These are phyloP conservation scores for Zaprionus taronus DNA, from an alignment of 1,140 invertebrate species.

Conservation along the genomic window DNA sequence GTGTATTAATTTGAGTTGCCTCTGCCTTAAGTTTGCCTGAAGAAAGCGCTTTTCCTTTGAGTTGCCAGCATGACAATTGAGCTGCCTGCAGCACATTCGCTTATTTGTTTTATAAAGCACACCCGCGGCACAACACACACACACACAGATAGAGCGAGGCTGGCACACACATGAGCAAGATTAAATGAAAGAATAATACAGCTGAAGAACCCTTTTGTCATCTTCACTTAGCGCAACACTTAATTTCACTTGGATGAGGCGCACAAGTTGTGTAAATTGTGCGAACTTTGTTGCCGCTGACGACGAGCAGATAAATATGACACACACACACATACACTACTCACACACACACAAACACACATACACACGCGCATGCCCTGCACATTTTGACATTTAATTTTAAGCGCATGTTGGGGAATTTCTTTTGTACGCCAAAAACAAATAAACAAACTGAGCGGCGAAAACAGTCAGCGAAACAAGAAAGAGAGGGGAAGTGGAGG, in stretches of 20 bases:
- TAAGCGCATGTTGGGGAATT: slow-evolving; percentile 83
- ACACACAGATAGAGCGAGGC: slow-evolving; percentile 6
- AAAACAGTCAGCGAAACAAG: slow-evolving; percentile 50
- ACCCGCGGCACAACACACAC: slow-evolving; percentile 61
- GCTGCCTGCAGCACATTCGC: slow-evolving; percentile 64
- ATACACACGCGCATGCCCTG: slow-evolving; percentile 13
- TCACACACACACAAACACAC: slow-evolving; percentile 30
- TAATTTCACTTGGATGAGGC: slow-evolving; percentile 78
- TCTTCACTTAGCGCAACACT: slow-evolving; percentile 82
- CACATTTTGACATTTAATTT: slow-evolving; percentile 82
- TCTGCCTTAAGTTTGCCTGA: slow-evolving; percentile 29
- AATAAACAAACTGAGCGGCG: slow-evolving; percentile 77
- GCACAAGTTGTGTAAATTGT: slow-evolving; percentile 80
- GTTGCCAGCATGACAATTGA: slow-evolving; percentile 68
- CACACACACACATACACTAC: slow-evolving; percentile 49
- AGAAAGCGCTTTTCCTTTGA: slow-evolving; percentile 52
- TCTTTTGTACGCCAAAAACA: slow-evolving; percentile 80
- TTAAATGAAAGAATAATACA: slow-evolving; percentile 82
- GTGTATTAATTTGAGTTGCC: slow-evolving; percentile 18
- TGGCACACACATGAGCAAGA: slow-evolving; percentile 45
- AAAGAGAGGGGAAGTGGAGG: neutral
- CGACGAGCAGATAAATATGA: slow-evolving; percentile 66
- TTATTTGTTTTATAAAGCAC: slow-evolving; percentile 81
- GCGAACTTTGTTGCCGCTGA: slow-evolving; percentile 71
- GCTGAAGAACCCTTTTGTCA: slow-evolving; percentile 81